Evolutionary conservation across 2,797 vertebrate genomes (phyloP), one percentile per base, ranked within the genome.

Genomic region (Phoxinus dragarum): DNA sequence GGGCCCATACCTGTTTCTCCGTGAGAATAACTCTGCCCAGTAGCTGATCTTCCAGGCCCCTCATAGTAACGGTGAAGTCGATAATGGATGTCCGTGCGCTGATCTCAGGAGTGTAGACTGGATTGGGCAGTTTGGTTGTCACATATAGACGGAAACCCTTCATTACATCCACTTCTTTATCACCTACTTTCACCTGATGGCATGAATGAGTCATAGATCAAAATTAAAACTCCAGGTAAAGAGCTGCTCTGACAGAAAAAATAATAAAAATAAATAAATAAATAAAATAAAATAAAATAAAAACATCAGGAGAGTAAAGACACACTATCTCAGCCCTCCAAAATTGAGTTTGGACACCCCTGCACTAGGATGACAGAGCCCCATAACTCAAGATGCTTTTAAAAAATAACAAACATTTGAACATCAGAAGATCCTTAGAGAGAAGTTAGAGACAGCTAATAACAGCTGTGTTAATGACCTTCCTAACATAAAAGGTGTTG

Each of bases 41-140:
- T 38, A 99, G 93, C 84, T 99, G 98, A 90, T 99, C 97, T 92
- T 99, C 98, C 81, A 99, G 94, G 67, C 98, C 98, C 88, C 95
- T 97, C 96, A 98, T 96, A 52, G 98, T 99, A 86, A 99, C 98
- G 0, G 98, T 99, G 91, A 99, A 99, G 92, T 99, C 97, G n/a
- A 99, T 97, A 89, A 99, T 97, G 83, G 98, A 97, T 36, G 96
- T 97, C 38, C 96, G 96, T 77, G 98, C 97, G 27, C 96, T 98
- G 87, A 99, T 96, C 94, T 99, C 98, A 0, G 97, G 98, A 59
- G 97, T 98, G 66, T 98, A 99, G 8, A 94, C 95, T 0, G 98
- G 98, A 91, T 98, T 99, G 71, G 98, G 96, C 74, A 99, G 94
- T 88, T 98, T 98, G 82, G 97, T 98, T 80, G 97, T 99, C 86